Evolutionary conservation across 1,140 invertebrate genomes (phyloP), one percentile per base, ranked within the genome.

Genomic region (Andricus grossulariae): DNA sequence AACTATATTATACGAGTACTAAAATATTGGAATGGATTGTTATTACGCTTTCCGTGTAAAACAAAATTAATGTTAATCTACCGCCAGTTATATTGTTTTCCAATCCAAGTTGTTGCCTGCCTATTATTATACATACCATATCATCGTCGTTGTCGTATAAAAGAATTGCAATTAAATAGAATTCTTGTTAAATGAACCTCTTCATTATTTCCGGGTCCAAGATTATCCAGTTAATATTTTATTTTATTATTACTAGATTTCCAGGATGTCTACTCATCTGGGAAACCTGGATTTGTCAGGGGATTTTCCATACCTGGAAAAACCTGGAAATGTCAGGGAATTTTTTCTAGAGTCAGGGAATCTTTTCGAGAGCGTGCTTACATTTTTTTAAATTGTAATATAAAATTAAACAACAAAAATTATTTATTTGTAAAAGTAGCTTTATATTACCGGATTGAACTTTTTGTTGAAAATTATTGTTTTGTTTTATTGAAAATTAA

Each of bases 71-170:
- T 77, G 76, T 79, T 79, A 82, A 77, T 76, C 74, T 77, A 79
- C 76, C 72, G 72, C 74, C 70, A 82, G 73, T 82, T 82, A 71
- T 77, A 79, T 75, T 82, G 80, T 82, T 82, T 82, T 72, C 76
- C 76, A 73, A 82, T 80, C 74, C 76, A 76, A 82, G 66, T 80
- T 82, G 81, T 82, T 82, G 81, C 81, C 78, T 76, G 78, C 77
- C 70, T 80, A 80, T 80, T 76, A 82, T 78, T 77, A 79, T 60
- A 74, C 66, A 60, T 75, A 75, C 51, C 54, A 60, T 75, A 39
- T 74, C 25, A 74, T 74, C 51, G 25, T 75, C 73, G 60, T 66
- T 74, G 73, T 74, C 73, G 50, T 72, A 51, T 32, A 72, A 72
- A 52, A 52, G n/a, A 72, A 72, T 72, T 57, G 39, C 52, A 74